These are phyloP conservation scores for Adineta ricciae DNA, from an alignment of 2,888 invertebrate genomes.

Conservation along the genomic window DNA sequence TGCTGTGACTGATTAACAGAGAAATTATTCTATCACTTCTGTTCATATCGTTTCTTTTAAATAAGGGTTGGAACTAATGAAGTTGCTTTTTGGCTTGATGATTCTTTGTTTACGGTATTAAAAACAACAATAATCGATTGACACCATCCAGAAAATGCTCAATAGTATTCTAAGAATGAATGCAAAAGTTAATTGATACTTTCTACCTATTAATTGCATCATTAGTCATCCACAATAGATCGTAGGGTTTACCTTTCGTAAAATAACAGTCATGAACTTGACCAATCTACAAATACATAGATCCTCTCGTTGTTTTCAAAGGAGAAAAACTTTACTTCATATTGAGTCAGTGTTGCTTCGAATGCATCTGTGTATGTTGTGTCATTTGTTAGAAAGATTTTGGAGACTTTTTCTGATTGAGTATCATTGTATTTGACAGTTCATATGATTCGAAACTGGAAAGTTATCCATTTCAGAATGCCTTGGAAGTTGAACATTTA, in stretches of 20 bases:
- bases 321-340: neutral
- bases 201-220: neutral
- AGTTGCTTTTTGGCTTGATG: too few relatives aligned
- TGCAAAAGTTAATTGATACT: too few relatives aligned
- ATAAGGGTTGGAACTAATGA: too few relatives aligned
- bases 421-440: neutral
- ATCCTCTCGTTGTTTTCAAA: neutral
- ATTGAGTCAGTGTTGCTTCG: neutral
- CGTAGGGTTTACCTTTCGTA: neutral
- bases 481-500: too few relatives aligned
- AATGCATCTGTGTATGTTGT: neutral
- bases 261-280: neutral
- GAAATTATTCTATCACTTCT: too few relatives aligned
- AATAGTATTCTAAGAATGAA: too few relatives aligned
- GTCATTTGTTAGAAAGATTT: neutral
- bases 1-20: too few relatives aligned
- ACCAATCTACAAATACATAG: neutral
- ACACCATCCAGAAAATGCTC: too few relatives aligned
- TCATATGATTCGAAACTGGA: neutral
- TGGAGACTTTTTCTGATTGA: neutral
- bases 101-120: too few relatives aligned
- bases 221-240: neutral
- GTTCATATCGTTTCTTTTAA: too few relatives aligned
- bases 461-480: too few relatives aligned
- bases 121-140: too few relatives aligned